Conservation (phyloP, 2,888 invertebrate species). For the Alloplasta piceator region DNA sequence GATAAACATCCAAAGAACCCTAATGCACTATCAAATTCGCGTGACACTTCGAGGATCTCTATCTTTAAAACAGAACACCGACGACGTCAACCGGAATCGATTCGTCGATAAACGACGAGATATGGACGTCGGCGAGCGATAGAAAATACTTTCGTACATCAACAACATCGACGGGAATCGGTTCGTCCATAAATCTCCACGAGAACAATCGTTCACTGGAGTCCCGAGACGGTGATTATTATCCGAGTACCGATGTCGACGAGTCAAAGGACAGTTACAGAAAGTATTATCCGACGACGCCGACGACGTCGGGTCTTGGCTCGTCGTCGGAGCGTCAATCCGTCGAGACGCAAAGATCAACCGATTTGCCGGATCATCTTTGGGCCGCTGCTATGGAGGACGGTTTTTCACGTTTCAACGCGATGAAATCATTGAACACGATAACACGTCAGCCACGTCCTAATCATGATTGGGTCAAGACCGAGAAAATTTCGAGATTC, state of each 20-base stretch:
- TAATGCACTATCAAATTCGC: no score
- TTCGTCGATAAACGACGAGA: constrained; percentile 77
- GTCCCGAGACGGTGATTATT: constrained; percentile 76
- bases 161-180: constrained; percentile 78
- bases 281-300: constrained; percentile 76
- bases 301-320: constrained; percentile 78
- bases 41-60: neutral
- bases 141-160: constrained; percentile 77
- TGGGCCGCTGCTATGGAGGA: constrained; percentile 78
- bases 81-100: constrained; percentile 76
- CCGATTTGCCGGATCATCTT: constrained; percentile 76
- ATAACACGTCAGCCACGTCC: constrained; percentile 78
- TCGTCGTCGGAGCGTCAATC: constrained; percentile 78
- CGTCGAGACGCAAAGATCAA: constrained; percentile 74
- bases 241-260: constrained; percentile 76
- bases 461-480: constrained; percentile 79
- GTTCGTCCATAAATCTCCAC: constrained; percentile 78
- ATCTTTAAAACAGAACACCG: constrained; percentile 70
- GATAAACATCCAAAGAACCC: no score
- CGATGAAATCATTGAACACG: constrained; percentile 77
- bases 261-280: constrained; percentile 71
- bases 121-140: constrained; percentile 78
- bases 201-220: constrained; percentile 79
- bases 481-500: constrained; percentile 77
- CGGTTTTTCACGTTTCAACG: constrained; percentile 76